Percentiles rank a stretch among this genome's conserved stretches.
phyloP scores from a whole-genome alignment of 2,113 vertebrate genomes.

The Panthera tigris region DNA sequence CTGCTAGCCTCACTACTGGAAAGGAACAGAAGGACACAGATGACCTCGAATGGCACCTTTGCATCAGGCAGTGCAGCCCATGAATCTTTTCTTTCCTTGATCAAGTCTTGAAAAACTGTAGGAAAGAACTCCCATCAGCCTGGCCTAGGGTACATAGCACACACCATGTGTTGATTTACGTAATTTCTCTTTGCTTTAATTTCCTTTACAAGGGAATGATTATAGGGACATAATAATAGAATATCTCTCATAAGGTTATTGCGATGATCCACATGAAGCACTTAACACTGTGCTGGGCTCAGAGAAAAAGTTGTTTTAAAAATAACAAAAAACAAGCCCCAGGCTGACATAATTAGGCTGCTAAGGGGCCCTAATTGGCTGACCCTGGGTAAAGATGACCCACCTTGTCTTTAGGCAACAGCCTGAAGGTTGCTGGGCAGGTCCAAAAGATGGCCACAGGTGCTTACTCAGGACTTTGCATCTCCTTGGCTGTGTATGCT shows the following conservation, averaged over 20 bases:
- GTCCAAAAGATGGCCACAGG: neutral
- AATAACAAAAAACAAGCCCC: neutral
- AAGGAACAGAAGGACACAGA: neutral
- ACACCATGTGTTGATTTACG: neutral
- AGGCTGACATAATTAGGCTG: neutral
- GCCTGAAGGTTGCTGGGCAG: neutral
- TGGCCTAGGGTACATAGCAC: neutral
- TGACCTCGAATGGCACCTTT: neutral
- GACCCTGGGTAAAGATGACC: neutral
- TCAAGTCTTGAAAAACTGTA: neutral
- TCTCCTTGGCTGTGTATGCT: neutral
- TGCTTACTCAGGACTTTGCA: neutral
- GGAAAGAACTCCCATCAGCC: neutral
- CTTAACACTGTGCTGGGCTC: neutral
- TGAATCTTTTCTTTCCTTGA: neutral
- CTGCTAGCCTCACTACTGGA: neutral
- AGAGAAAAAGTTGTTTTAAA: neutral
- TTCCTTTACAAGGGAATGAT: neutral
- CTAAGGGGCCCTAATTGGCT: neutral
- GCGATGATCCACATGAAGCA: neutral
- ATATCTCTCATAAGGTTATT: neutral
- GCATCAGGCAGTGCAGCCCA: neutral
- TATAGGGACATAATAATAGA: neutral
- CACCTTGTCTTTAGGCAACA: neutral
- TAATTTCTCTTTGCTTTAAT: constrained; percentile 9